Conservation (phyloP, 2,113 vertebrate species). For the Narcine bancroftii region DNA sequence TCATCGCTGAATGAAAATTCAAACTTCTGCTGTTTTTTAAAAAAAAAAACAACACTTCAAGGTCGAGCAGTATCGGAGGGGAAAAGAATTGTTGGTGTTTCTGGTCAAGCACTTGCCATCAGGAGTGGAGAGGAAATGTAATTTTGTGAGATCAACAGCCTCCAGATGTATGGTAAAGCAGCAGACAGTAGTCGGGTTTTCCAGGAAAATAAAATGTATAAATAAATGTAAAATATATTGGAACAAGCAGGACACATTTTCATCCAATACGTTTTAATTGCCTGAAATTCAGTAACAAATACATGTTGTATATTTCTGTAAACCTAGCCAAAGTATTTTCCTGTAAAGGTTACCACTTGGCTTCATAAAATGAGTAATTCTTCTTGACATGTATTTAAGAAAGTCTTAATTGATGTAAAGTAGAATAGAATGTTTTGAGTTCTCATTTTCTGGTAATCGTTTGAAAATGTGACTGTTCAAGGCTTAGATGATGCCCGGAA, state of each 20-base stretch:
- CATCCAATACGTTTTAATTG: neutral
- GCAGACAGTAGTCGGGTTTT: neutral
- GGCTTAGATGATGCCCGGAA: slow-evolving; percentile 88
- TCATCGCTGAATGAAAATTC: neutral
- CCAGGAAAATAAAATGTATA: neutral
- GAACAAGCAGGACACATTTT: neutral
- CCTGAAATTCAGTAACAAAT: neutral
- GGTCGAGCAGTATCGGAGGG: too few species aligned
- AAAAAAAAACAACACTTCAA: too few species aligned
- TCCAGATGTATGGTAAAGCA: neutral
- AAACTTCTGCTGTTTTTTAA: neutral
- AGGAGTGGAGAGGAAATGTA: too few species aligned
- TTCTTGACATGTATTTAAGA: neutral
- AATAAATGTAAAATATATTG: neutral
- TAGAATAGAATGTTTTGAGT: neutral
- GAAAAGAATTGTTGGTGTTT: too few species aligned
- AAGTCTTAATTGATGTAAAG: slow-evolving; percentile 15
- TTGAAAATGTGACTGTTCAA: slow-evolving; percentile 44
- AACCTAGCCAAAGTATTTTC: too few species aligned
- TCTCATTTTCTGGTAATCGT: neutral
- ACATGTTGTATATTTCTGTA: neutral
- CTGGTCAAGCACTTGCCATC: too few species aligned
- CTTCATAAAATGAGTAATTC: neutral
- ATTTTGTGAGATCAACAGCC: neutral
- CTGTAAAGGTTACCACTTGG: neutral